phyloP scores from a whole-genome alignment of 2,888 invertebrate species.

The Panopea generosa region DNA sequence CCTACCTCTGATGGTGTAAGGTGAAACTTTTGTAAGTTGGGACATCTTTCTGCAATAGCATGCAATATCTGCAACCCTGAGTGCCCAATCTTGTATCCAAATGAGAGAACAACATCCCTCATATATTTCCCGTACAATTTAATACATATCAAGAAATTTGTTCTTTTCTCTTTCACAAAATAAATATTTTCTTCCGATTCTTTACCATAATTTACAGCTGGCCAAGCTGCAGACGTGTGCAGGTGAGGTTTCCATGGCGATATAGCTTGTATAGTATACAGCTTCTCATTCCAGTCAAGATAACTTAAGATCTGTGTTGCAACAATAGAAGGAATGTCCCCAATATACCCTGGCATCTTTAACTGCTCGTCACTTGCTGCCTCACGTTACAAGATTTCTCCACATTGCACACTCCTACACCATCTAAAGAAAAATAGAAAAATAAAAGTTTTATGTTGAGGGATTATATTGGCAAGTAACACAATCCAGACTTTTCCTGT shows the following conservation, averaged over 20 bases:
- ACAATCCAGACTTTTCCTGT: too few species aligned
- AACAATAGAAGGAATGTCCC: constrained; percentile 66
- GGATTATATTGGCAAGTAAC: too few species aligned
- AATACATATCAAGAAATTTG: constrained; percentile 60
- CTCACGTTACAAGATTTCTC: too few species aligned
- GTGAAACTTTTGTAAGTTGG: constrained; percentile 53
- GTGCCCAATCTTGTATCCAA: constrained; percentile 63
- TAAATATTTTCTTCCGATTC: constrained; percentile 71
- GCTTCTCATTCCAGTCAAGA: constrained; percentile 68
- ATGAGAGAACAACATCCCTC: constrained; percentile 59
- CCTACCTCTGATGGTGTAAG: constrained; percentile 54
- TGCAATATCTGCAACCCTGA: constrained; percentile 62
- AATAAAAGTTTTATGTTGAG: too few species aligned
- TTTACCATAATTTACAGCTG: constrained; percentile 52
- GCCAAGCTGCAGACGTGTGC: constrained; percentile 63
- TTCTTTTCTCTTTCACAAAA: constrained; percentile 67
- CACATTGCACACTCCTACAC: too few species aligned
- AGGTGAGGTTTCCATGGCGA: constrained; percentile 58
- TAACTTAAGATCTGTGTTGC: constrained; percentile 62
- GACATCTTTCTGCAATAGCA: constrained; percentile 64
- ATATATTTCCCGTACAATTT: constrained; percentile 69
- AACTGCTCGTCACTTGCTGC: too few species aligned
- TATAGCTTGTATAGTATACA: constrained; percentile 48
- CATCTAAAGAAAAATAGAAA: too few species aligned
- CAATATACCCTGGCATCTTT: constrained; percentile 21